These are phyloP conservation scores for Uloborus diversus DNA, from an alignment of 1,140 invertebrate genomes.

Conservation along the genomic window DNA sequence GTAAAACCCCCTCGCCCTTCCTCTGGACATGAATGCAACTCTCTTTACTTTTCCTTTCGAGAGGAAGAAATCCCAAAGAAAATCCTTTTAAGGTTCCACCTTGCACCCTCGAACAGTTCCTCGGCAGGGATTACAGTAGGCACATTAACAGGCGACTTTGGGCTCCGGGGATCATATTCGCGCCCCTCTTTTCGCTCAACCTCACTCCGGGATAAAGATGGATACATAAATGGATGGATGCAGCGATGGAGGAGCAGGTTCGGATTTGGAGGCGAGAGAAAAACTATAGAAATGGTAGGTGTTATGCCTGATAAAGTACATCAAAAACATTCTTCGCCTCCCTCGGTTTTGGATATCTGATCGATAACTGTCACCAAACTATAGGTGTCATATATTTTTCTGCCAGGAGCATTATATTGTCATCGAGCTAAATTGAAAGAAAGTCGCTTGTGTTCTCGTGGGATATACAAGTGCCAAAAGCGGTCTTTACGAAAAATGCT, in stretches of 20 bases:
- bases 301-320: not conserved
- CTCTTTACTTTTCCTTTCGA: constrained; percentile 23
- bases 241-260: constrained; percentile 20
- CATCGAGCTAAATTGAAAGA: constrained; percentile 12
- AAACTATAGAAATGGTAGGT: constrained; percentile 6
- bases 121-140: constrained; percentile 42
- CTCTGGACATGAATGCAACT: not conserved
- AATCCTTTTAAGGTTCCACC: constrained; percentile 41
- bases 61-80: constrained; percentile 32
- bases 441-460: not conserved
- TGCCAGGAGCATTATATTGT: constrained; percentile 11
- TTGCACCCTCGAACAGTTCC: constrained; percentile 22
- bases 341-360: constrained; percentile 1
- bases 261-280: constrained; percentile 16
- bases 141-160: constrained; percentile 46
- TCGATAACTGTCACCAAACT: constrained; percentile 11
- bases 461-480: not conserved
- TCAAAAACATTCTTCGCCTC: not conserved
- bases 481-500: not conserved
- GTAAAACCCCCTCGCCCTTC: constrained; percentile 16
- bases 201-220: constrained; percentile 10
- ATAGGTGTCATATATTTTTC: not conserved
- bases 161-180: constrained; percentile 35
- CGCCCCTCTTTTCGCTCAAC: not conserved
- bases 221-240: constrained; percentile 35